These are phyloP conservation scores for Bryconaethiops microstoma DNA, from an alignment of 2,797 vertebrate genomes.

Conservation along the genomic window DNA sequence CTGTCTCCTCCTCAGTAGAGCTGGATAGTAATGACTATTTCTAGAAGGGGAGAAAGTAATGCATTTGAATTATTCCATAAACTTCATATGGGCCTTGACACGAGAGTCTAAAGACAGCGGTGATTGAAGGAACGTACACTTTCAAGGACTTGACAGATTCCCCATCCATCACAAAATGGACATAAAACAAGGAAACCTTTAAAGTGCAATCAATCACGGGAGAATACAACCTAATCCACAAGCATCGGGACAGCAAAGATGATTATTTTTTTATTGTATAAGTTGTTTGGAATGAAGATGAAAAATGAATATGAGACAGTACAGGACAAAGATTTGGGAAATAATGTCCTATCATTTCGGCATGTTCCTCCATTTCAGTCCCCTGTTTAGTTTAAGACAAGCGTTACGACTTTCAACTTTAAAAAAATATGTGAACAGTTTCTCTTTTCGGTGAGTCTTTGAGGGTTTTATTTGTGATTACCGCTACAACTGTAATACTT, in stretches of 20 bases:
- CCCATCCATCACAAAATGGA: neutral
- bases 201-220: neutral
- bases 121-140: neutral
- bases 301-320: neutral
- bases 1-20: constrained; percentile 21
- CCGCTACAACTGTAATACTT: too few relatives aligned
- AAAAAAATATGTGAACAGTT: too few relatives aligned
- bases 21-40: neutral
- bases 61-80: constrained; percentile 13
- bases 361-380: neutral
- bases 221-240: neutral
- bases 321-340: neutral
- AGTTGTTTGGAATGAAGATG: neutral
- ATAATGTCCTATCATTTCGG: neutral
- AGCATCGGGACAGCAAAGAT: neutral
- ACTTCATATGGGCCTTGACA: neutral
- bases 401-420: too few relatives aligned
- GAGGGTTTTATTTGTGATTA: too few relatives aligned
- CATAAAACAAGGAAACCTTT: neutral
- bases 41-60: neutral
- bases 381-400: neutral
- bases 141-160: constrained; percentile 11
- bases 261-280: neutral
- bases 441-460: too few relatives aligned
- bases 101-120: neutral